A percentile compares a stretch with the other conserved stretches of the same genome.
phyloP scores from a whole-genome alignment of 2,113 vertebrate species.

The Actenoides lindsayi region DNA sequence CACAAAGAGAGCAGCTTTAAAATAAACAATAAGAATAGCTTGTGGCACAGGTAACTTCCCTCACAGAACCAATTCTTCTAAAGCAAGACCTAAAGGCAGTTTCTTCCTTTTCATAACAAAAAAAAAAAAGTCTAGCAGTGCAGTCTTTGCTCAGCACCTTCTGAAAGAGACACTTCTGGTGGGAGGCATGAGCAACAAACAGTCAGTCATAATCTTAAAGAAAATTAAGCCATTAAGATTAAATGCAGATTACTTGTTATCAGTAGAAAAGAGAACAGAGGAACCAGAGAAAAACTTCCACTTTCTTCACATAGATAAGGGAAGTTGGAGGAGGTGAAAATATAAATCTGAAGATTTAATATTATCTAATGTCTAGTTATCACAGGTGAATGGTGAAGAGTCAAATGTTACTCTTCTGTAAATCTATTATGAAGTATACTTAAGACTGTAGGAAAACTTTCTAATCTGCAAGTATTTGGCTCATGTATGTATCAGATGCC shows the following conservation, averaged over 20 bases:
- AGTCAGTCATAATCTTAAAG: background rate
- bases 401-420: background rate
- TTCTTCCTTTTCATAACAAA: background rate
- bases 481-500: background rate
- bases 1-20: background rate
- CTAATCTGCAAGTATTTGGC: background rate
- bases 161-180: background rate
- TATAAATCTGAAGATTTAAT: background rate
- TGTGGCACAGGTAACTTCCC: background rate
- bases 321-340: background rate
- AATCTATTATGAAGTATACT: background rate
- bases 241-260: background rate
- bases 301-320: background rate
- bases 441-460: background rate
- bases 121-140: background rate
- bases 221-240: background rate
- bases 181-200: background rate
- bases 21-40: background rate
- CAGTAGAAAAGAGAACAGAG: background rate
- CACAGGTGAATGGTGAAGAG: background rate
- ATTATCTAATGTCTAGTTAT: background rate
- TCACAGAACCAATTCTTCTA: background rate
- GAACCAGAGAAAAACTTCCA: background rate
- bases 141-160: background rate
- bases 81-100: background rate